Percentiles rank a stretch among this genome's conserved stretches.
Conservation (phyloP, 2,888 invertebrate genomes). For the Craniophora ligustri region DNA sequence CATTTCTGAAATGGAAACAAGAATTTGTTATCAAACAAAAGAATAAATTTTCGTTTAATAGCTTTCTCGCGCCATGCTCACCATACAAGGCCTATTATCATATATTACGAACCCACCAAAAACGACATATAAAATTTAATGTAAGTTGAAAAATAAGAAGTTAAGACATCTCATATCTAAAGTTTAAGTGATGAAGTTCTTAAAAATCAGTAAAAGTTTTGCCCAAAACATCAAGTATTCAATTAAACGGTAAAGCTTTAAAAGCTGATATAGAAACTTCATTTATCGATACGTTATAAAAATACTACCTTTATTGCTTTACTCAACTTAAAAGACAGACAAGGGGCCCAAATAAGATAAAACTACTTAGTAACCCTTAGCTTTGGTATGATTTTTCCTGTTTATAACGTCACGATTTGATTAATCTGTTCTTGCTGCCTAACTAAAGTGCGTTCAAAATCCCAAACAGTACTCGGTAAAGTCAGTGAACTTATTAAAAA, state of each 20-base stretch:
- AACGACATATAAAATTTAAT: neutral
- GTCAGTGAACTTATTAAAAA: constrained; percentile 63
- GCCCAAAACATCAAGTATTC: neutral
- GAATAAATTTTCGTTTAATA: neutral
- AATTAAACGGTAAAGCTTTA: neutral
- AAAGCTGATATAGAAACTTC: neutral
- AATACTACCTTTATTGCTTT: constrained; percentile 18
- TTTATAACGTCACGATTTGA: constrained; percentile 33
- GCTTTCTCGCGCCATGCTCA: neutral
- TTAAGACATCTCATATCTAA: neutral
- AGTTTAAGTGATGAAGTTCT: neutral
- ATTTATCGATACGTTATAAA: constrained; percentile 2
- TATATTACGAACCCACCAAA: neutral
- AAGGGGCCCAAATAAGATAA: constrained; percentile 29
- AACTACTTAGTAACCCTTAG: constrained; percentile 25
- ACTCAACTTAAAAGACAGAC: constrained; percentile 21
- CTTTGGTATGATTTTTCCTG: constrained; percentile 46
- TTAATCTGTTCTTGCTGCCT: constrained; percentile 22
- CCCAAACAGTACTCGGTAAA: constrained; percentile 40
- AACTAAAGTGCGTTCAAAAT: constrained; percentile 41
- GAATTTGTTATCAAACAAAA: neutral
- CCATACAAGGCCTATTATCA: neutral
- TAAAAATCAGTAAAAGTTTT: constrained; percentile 2
- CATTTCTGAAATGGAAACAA: neutral
- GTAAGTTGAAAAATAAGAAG: neutral